Evolutionary conservation across 1,140 invertebrate species (phyloP).

Genomic region (Drosophila bipectinata): DNA sequence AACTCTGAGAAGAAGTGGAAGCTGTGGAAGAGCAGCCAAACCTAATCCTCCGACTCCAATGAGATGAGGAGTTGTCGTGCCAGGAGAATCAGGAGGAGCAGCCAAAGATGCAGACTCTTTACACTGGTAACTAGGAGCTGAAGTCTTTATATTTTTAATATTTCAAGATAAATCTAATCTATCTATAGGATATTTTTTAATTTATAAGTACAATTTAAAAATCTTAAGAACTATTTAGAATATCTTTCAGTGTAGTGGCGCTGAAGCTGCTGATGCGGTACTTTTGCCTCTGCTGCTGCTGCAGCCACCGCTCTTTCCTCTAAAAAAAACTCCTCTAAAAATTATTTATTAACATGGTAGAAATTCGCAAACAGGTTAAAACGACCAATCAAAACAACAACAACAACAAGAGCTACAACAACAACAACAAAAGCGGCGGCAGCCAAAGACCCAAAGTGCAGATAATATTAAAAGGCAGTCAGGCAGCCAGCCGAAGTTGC

Average conservation of each 20-base stretch:
- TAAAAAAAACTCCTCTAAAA: constrained; percentile 79
- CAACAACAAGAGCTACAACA: constrained; percentile 24
- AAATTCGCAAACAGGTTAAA: constrained; percentile 83
- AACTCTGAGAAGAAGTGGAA: constrained; percentile 13
- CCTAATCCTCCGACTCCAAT: constrained; percentile 52
- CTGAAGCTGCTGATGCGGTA: constrained; percentile 64
- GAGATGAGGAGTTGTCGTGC: constrained; percentile 46
- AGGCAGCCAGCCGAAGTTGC: constrained; percentile 60
- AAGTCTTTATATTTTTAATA: too few species aligned
- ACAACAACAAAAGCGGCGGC: constrained; percentile 54
- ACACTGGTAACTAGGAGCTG: constrained; percentile 6
- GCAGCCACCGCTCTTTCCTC: constrained; percentile 15
- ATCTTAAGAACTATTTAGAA: not conserved
- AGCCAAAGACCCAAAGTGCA: constrained; percentile 78
- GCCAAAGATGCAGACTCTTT: constrained; percentile 7
- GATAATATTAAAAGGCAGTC: constrained; percentile 82
- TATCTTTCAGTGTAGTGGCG: constrained; percentile 20
- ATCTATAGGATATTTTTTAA: too few species aligned
- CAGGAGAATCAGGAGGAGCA: constrained; percentile 25
- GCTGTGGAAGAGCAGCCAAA: constrained; percentile 30
- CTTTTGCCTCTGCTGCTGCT: constrained; percentile 55
- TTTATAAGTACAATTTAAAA: not conserved
- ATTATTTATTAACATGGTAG: constrained; percentile 83
- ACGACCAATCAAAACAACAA: constrained; percentile 79
- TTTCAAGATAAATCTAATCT: too few species aligned